These are phyloP conservation scores for Arrhopalites spinosus DNA, from an alignment of 2,888 invertebrate species.

Conservation along the genomic window DNA sequence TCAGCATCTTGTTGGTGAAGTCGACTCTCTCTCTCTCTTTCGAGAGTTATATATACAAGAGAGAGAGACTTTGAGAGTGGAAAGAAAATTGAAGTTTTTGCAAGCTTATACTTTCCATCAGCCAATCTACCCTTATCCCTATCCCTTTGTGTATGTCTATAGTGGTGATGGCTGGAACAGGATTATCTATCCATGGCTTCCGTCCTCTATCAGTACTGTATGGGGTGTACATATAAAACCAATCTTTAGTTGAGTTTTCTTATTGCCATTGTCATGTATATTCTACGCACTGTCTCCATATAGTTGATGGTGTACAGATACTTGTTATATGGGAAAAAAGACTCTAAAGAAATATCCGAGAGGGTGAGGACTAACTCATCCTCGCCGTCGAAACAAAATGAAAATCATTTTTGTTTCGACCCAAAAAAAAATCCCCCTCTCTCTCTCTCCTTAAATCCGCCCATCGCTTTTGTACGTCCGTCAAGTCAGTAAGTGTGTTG, in stretches of 20 bases:
- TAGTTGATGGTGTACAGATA: background rate
- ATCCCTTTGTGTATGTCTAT: background rate
- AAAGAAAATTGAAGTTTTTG: slow-evolving; percentile 45
- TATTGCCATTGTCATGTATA: too few relatives aligned
- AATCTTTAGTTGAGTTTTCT: background rate
- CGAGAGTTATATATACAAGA: background rate
- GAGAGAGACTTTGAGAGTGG: background rate
- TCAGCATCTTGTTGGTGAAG: background rate
- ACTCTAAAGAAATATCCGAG: slow-evolving; percentile 37
- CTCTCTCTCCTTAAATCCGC: slow-evolving; percentile 39
- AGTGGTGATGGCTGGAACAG: slow-evolving; percentile 39
- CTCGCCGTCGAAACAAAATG: slow-evolving; percentile 38
- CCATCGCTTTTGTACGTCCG: slow-evolving; percentile 39
- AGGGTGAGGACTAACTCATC: slow-evolving; percentile 40
- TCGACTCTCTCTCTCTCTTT: too few relatives aligned
- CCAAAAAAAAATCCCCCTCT: slow-evolving; percentile 38
- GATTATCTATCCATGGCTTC: slow-evolving; percentile 35
- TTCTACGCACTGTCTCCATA: background rate
- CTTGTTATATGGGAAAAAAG: too few relatives aligned
- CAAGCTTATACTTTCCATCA: slow-evolving; percentile 37
- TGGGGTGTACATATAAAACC: background rate
- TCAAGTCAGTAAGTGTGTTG: slow-evolving; percentile 43
- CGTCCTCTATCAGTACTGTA: background rate
- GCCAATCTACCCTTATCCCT: slow-evolving; percentile 40
- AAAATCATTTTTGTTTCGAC: slow-evolving; percentile 46